Percentiles rank a stretch among this genome's conserved stretches.
These are phyloP conservation scores for Vesta saturnalis DNA, from an alignment of 2,888 invertebrate species.

Conservation along the genomic window DNA sequence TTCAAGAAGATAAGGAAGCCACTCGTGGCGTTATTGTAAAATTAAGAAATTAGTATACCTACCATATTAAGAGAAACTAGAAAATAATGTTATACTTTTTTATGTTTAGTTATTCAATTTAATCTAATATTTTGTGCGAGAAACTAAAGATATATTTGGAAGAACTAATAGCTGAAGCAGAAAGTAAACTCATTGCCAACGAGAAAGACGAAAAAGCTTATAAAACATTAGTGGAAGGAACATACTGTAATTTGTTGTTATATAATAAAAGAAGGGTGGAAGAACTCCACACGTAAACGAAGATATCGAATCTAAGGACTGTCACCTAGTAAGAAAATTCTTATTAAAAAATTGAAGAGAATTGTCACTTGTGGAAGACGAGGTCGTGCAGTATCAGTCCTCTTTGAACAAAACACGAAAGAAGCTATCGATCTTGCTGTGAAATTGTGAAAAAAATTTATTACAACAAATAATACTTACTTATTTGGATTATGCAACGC, in stretches of 20 bases:
- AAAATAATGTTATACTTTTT: no score
- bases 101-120: no score
- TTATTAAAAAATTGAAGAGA: slow-evolving; percentile 17
- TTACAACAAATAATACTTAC: neutral
- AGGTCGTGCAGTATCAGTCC: slow-evolving; percentile 21
- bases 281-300: slow-evolving; percentile 23
- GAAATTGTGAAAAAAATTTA: neutral
- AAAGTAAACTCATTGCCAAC: slow-evolving; percentile 7
- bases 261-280: slow-evolving; percentile 33
- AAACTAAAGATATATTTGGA: slow-evolving; percentile 7
- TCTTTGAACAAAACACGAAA: slow-evolving; percentile 18
- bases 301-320: no score
- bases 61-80: no score
- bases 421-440: slow-evolving; percentile 7
- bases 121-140: neutral
- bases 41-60: no score
- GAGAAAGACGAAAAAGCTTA: slow-evolving; percentile 16
- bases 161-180: neutral
- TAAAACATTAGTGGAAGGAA: slow-evolving; percentile 26
- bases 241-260: slow-evolving; percentile 31
- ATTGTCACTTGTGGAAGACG: slow-evolving; percentile 20
- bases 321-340: slow-evolving; percentile 14
- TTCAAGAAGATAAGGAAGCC: no score
- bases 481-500: neutral
- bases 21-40: no score